Evolutionary conservation across 1,140 invertebrate genomes (phyloP).

Genomic region (Eriocheir sinensis): DNA sequence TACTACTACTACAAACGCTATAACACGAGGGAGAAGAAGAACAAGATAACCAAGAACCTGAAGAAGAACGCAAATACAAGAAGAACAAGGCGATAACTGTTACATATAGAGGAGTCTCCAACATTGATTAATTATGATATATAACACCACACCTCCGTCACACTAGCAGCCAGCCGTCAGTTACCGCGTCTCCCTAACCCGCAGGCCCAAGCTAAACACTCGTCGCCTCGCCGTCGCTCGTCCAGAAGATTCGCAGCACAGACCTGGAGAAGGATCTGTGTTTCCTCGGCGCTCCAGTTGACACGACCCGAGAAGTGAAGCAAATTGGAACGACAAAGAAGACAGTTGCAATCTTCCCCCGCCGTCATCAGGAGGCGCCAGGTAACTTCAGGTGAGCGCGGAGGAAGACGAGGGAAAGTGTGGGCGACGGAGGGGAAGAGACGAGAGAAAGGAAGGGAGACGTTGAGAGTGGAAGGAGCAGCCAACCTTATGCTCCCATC

Average conservation of each 20-base stretch:
- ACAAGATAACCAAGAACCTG: no score
- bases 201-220: neutral
- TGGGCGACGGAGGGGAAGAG: neutral
- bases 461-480: no score
- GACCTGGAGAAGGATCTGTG: neutral
- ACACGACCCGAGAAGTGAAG: neutral
- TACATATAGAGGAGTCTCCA: no score
- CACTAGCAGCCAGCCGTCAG: neutral
- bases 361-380: neutral
- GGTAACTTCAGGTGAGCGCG: neutral
- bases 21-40: no score
- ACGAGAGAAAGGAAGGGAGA: neutral
- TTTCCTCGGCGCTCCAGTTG: neutral
- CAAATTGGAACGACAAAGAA: slow-evolving; percentile 15
- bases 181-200: neutral
- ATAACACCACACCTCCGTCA: neutral
- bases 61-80: neutral
- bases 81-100: neutral
- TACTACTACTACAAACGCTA: no score
- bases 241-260: no score
- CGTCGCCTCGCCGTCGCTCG: no score
- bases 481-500: no score
- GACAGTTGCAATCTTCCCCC: neutral
- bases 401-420: no score
- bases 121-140: no score